Base-by-base conservation (phyloP, 2,113 vertebrate genomes). In the human region DNA sequence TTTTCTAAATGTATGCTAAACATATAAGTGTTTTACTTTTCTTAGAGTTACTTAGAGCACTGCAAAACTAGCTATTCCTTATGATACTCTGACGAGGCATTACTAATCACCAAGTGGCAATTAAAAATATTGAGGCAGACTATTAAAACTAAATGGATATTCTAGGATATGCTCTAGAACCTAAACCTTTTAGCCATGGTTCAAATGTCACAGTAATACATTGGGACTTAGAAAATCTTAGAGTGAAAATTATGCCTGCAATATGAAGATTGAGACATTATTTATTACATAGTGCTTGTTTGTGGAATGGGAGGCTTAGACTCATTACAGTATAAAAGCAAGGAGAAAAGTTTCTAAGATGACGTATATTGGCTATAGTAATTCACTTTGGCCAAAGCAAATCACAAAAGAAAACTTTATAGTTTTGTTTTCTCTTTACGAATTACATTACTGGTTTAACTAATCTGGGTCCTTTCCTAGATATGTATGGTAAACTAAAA, bases 51-150 rank as follows among this genome's bases (percentile, higher is more conserved):
- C 9, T 50, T 94, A 2, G 5, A 27, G 6, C 55, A 23, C 84
- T 80, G 45, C 57, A 85, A 89, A 79, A 27, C 20, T 92, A 76
- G n/a, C 20, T 72, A 43, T 89, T 50, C 23, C 4, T 85, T 82
- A 76, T 52, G 38, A 61, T 82, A 82, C 16, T 61, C 59, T 20
- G 0, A 64, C 48, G 82, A 94, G 8, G 5, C 25, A 87, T 81
- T 66, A 68, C 48, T 78, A 92, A 95, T 66, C 84, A 92, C 32
- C 20, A 66, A 32, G 17, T 52, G 14, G 38, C 38, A 92, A 80
- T 91, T 93, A 95, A 92, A 80, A 78, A 73, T 18, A 89, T 45
- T 11, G 80, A 45, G n/a, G 25, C 50, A 91, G 93, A 82, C 4
- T 45, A 5, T 94, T 68, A 82, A 27, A 84, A 78, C 3, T 66